phyloP scores from a whole-genome alignment of 1,140 invertebrate genomes.

The Bombus vancouverensis region DNA sequence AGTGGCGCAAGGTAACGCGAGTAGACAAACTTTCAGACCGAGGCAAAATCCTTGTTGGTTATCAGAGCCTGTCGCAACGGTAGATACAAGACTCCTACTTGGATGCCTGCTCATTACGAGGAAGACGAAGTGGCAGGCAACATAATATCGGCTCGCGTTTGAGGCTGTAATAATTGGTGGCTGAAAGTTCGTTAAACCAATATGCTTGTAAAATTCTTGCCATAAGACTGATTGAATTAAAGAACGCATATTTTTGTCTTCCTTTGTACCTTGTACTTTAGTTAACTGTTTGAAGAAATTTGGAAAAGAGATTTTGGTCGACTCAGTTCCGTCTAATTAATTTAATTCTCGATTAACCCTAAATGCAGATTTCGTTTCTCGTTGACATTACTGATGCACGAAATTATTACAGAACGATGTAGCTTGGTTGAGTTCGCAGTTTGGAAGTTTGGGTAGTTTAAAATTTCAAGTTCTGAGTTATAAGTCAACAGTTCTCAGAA shows the following conservation, averaged over 20 bases:
- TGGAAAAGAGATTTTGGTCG: background rate
- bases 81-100: conserved; percentile 43
- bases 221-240: background rate
- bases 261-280: background rate
- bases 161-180: background rate
- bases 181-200: background rate
- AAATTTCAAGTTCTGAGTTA: background rate
- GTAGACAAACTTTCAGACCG: conserved; percentile 73
- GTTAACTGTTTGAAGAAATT: background rate
- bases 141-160: conserved; percentile 44
- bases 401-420: background rate
- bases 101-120: conserved; percentile 35
- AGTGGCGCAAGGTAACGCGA: conserved; percentile 70
- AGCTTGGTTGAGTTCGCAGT: background rate
- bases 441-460: background rate
- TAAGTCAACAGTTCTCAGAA: background rate
- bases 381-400: background rate
- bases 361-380: background rate
- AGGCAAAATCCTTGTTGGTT: conserved; percentile 56
- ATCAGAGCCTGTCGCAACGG: conserved; percentile 59
- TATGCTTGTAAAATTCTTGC: background rate
- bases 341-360: too few relatives aligned
- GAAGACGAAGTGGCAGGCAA: conserved; percentile 41
- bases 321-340: too few relatives aligned
- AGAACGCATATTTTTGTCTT: background rate